Conservation (phyloP, 1,140 invertebrate genomes). For the Nasonia vitripennis region DNA sequence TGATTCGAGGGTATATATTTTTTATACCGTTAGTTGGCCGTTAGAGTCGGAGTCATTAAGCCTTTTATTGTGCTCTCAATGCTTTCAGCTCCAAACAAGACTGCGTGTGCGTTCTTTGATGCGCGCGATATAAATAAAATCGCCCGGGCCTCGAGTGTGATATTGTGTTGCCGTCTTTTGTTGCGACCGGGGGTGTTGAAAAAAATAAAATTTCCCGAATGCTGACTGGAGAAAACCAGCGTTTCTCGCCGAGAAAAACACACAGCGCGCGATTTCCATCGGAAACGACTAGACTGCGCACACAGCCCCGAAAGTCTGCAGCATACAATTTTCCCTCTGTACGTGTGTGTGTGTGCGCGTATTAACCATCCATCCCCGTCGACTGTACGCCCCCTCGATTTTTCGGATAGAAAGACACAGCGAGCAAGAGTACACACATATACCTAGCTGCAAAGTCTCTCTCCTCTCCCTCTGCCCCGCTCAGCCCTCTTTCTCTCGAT, state of each 20-base stretch:
- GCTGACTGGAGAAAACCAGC: neutral
- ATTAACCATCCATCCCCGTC: neutral
- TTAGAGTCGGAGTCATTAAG: neutral
- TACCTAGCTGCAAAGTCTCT: neutral
- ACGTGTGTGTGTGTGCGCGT: neutral
- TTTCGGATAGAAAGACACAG: constrained; percentile 25
- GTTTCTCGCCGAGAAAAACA: neutral
- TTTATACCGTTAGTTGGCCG: neutral
- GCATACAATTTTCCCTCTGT: neutral
- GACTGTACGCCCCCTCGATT: neutral
- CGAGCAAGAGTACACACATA: neutral
- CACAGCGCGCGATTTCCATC: constrained; percentile 3
- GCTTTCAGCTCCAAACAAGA: neutral
- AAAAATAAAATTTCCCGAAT: too few relatives aligned
- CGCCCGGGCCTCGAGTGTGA: neutral
- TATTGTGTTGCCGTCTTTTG: neutral
- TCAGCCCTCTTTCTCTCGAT: constrained; percentile 8
- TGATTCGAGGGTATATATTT: neutral
- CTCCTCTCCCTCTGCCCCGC: neutral
- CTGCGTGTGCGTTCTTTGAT: neutral
- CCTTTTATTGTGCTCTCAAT: neutral
- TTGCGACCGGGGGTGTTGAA: too few relatives aligned
- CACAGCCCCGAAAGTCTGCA: neutral
- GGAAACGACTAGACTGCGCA: neutral
- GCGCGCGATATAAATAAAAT: neutral